Evolutionary conservation across 2,113 vertebrate genomes (phyloP).

Genomic region (Takifugu bimaculatus): DNA sequence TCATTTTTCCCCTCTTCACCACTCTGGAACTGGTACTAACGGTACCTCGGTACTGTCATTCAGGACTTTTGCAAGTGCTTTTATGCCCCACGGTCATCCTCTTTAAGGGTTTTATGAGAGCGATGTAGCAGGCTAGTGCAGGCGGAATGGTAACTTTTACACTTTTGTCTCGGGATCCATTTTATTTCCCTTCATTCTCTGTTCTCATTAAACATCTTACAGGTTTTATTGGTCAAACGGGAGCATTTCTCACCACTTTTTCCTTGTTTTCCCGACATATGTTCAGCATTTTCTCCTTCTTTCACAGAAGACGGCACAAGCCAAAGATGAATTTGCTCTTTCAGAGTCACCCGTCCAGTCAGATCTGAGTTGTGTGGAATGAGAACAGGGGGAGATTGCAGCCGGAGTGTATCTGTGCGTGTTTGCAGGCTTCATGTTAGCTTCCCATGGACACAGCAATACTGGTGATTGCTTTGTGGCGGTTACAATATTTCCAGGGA

Average conservation of each 20-base stretch:
- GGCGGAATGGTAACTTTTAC: conserved; percentile 29
- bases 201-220: conserved; percentile 14
- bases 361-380: conserved; percentile 15
- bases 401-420: not conserved
- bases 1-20: not conserved
- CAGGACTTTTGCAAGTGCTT: conserved; percentile 33
- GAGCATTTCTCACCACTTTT: conserved; percentile 40
- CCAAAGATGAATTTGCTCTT: conserved; percentile 52
- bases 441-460: not conserved
- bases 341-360: conserved; percentile 37
- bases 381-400: conserved; percentile 14
- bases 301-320: conserved; percentile 21
- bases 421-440: conserved; percentile 8
- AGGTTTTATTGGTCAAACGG: conserved; percentile 51
- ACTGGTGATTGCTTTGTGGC: not conserved
- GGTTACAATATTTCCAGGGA: conserved; percentile 1
- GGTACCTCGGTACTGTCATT: conserved; percentile 3
- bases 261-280: conserved; percentile 13
- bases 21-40: not conserved
- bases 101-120: conserved; percentile 16
- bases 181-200: conserved; percentile 15
- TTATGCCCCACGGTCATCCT: conserved; percentile 19
- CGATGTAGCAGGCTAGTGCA: conserved; percentile 15
- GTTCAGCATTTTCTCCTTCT: conserved; percentile 4
- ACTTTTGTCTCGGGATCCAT: conserved; percentile 11